These are phyloP conservation scores for Iselma pallidipennis DNA, from an alignment of 2,888 invertebrate genomes.

Conservation along the genomic window DNA sequence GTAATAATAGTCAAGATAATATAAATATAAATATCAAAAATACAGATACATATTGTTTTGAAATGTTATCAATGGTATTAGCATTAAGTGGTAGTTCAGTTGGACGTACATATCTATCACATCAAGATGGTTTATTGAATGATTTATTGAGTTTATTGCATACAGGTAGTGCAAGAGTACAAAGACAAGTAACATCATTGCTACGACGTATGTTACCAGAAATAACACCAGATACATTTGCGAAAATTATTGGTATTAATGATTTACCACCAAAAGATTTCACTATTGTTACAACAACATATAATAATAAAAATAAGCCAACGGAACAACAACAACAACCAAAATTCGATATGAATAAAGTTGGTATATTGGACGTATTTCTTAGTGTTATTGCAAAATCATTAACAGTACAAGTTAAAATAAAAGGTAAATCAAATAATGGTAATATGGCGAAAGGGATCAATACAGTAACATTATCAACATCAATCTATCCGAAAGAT, in stretches of 20 bases:
- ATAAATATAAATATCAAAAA: constrained; percentile 50
- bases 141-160: constrained; percentile 87
- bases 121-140: constrained; percentile 81
- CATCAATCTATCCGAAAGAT: constrained; percentile 64
- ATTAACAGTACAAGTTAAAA: constrained; percentile 86
- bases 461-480: constrained; percentile 63
- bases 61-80: constrained; percentile 93
- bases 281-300: constrained; percentile 68
- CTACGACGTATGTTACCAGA: constrained; percentile 87
- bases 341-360: constrained; percentile 61
- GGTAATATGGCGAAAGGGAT: constrained; percentile 57
- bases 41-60: constrained; percentile 94
- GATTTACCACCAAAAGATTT: constrained; percentile 75
- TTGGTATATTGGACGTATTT: constrained; percentile 87
- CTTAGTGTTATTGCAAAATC: constrained; percentile 90
- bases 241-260: constrained; percentile 73
- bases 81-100: constrained; percentile 92
- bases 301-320: constrained; percentile 55
- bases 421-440: constrained; percentile 65
- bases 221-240: constrained; percentile 82
- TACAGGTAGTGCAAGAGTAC: constrained; percentile 92
- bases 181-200: constrained; percentile 88
- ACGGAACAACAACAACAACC: constrained; percentile 25
- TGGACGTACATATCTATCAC: constrained; percentile 86
- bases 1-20: constrained; percentile 55